A percentile compares a stretch with the other conserved stretches of the same genome.
phyloP scores from a whole-genome alignment of 2,797 vertebrate genomes.

The Danio choprae region DNA sequence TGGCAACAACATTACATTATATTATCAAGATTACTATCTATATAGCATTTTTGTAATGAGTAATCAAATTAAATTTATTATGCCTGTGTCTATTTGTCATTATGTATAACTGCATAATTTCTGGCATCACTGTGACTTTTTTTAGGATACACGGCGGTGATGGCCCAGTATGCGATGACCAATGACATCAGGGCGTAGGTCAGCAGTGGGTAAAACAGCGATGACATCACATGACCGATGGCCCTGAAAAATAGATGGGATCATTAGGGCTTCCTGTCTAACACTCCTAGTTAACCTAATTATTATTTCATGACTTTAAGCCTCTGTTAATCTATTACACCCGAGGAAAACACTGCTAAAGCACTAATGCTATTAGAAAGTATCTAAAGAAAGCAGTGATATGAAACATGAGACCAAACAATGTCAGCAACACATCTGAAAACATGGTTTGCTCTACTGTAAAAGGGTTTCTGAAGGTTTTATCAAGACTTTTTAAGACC shows the following conservation, averaged over 20 bases:
- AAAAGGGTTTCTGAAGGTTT: not conserved
- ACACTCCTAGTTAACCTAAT: constrained; percentile 2
- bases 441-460: not conserved
- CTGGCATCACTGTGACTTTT: not conserved
- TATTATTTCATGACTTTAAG: constrained; percentile 11
- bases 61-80: not conserved
- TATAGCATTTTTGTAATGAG: not conserved
- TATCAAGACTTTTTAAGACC: too few relatives aligned
- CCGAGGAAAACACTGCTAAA: not conserved
- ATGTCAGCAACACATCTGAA: not conserved
- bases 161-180: constrained; percentile 94
- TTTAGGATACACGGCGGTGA: constrained; percentile 94
- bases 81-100: not conserved
- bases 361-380: constrained; percentile 1
- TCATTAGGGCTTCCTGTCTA: constrained; percentile 18
- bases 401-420: constrained; percentile 7
- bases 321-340: not conserved
- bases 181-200: constrained; percentile 90
- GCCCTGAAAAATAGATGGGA: constrained; percentile 77
- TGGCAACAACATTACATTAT: not conserved
- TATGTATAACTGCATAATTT: not conserved
- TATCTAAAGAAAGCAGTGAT: not conserved
- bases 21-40: not conserved
- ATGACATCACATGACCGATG: constrained; percentile 88
- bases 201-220: constrained; percentile 89